A percentile compares a stretch with the other conserved stretches of the same genome.
Conservation (phyloP, 2,797 vertebrate species). For the Liasis olivaceus region DNA sequence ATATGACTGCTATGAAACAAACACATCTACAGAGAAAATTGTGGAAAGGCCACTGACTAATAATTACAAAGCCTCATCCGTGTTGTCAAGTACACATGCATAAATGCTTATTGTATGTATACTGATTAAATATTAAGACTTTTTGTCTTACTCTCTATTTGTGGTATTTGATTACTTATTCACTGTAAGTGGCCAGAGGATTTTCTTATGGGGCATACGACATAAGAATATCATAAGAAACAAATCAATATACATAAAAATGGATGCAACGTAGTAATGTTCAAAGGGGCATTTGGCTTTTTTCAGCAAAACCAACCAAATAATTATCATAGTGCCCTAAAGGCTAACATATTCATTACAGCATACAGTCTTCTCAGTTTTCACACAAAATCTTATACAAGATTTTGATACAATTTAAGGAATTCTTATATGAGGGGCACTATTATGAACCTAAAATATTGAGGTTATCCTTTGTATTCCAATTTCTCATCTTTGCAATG, state of each 20-base stretch:
- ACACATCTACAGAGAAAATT: neutral
- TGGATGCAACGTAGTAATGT: neutral
- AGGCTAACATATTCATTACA: neutral
- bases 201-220: neutral
- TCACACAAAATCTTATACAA: neutral
- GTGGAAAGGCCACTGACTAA: neutral
- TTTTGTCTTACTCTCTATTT: neutral
- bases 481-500: neutral
- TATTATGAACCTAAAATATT: neutral
- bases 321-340: neutral
- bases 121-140: neutral
- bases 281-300: too few species aligned
- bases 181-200: neutral
- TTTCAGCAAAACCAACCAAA: neutral
- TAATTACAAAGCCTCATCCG: neutral
- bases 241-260: neutral
- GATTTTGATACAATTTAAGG: neutral
- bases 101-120: neutral
- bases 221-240: neutral
- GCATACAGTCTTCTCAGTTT: neutral
- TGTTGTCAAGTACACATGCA: neutral
- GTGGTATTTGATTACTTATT: neutral
- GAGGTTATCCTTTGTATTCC: neutral
- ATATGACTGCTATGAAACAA: neutral
- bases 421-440: neutral